A percentile compares a stretch with the other conserved stretches of the same genome.
Evolutionary conservation across 2,888 invertebrate genomes (phyloP).

Genomic region (Diarsia mendica): DNA sequence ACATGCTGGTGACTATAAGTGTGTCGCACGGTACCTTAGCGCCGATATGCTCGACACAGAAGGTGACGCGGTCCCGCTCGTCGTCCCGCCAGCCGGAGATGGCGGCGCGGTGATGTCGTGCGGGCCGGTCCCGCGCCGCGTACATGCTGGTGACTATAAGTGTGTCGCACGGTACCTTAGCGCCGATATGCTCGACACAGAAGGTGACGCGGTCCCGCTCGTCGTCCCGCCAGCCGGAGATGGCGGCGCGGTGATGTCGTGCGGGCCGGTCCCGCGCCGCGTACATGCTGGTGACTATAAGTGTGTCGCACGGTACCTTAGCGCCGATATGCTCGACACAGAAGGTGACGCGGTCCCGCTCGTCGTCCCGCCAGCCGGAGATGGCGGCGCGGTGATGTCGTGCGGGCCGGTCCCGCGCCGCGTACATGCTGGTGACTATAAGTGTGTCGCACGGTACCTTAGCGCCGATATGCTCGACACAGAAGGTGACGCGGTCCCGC

Average conservation of each 20-base stretch:
- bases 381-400: no score
- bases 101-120: constrained; percentile 94
- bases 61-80: constrained; percentile 94
- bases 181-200: constrained; percentile 96
- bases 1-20: constrained; percentile 68
- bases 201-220: constrained; percentile 95
- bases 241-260: constrained; percentile 90
- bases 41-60: constrained; percentile 96
- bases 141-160: constrained; percentile 87
- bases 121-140: constrained; percentile 93
- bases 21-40: constrained; percentile 82
- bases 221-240: constrained; percentile 97
- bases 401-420: no score
- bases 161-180: constrained; percentile 75
- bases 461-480: no score
- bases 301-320: no score
- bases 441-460: no score
- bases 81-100: constrained; percentile 97
- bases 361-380: no score
- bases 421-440: no score
- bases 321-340: no score
- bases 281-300: no score
- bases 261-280: no score
- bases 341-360: no score
- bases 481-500: no score